These are phyloP conservation scores for Lithosia quadra DNA, from an alignment of 2,888 invertebrate genomes.

Conservation along the genomic window DNA sequence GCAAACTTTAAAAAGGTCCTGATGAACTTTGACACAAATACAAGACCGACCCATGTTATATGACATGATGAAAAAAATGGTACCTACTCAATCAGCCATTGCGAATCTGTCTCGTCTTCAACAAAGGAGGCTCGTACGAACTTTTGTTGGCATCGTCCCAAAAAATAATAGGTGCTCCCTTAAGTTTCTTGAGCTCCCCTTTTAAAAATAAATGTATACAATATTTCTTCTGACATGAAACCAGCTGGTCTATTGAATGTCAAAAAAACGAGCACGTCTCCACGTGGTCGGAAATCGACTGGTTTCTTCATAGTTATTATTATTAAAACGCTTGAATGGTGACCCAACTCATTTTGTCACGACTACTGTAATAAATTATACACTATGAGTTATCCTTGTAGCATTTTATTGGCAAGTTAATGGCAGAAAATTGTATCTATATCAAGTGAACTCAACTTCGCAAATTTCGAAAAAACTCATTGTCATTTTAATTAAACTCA, in stretches of 20 bases:
- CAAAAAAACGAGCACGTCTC: slow-evolving; percentile 59
- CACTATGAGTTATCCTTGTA: slow-evolving; percentile 47
- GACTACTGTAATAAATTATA: slow-evolving; percentile 59
- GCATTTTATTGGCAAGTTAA: slow-evolving; percentile 51
- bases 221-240: slow-evolving; percentile 76
- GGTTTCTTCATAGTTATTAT: slow-evolving; percentile 52
- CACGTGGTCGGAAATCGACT: slow-evolving; percentile 79
- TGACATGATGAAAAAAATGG: slow-evolving; percentile 64
- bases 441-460: slow-evolving; percentile 59
- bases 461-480: slow-evolving; percentile 44
- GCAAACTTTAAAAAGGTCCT: slow-evolving; percentile 52
- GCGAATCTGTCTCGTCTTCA: slow-evolving; percentile 70
- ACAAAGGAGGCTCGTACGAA: slow-evolving; percentile 66
- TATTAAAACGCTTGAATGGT: slow-evolving; percentile 49
- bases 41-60: slow-evolving; percentile 65
- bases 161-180: slow-evolving; percentile 71
- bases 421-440: slow-evolving; percentile 50
- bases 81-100: slow-evolving; percentile 59
- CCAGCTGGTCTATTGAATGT: slow-evolving; percentile 83
- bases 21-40: slow-evolving; percentile 80
- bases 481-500: slow-evolving; percentile 47
- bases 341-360: slow-evolving; percentile 46
- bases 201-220: slow-evolving; percentile 69
- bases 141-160: slow-evolving; percentile 62
- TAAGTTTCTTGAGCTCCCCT: slow-evolving; percentile 72